Evolutionary conservation across 2,888 invertebrate species (phyloP).

Genomic region (Ecdyonurus torrentis): DNA sequence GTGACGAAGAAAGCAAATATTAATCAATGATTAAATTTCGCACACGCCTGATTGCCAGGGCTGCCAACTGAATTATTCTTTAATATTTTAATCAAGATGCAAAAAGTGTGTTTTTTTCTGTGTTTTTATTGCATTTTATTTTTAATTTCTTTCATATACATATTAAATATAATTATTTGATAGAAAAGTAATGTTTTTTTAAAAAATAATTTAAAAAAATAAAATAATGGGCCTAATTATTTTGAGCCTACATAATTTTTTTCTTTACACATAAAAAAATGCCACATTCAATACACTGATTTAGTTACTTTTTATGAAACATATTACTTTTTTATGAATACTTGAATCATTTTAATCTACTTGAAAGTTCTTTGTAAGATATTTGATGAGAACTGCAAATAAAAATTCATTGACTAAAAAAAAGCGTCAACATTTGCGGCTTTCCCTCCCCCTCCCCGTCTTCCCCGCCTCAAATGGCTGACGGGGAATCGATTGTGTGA

Average conservation of each 20-base stretch:
- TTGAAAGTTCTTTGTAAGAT: too few species aligned
- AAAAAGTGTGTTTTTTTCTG: too few species aligned
- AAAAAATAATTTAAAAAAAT: neutral
- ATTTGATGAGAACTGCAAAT: too few species aligned
- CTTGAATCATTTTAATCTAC: too few species aligned
- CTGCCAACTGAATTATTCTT: neutral
- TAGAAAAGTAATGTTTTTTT: neutral
- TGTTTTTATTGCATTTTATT: too few species aligned
- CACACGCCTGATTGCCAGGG: neutral
- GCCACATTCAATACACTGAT: too few species aligned
- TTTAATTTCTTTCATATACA: too few species aligned
- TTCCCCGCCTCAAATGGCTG: constrained; percentile 3
- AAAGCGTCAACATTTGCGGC: constrained; percentile 1
- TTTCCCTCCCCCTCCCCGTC: neutral
- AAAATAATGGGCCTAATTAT: neutral
- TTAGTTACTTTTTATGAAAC: too few species aligned
- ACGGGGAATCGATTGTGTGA: neutral
- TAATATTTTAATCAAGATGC: too few species aligned
- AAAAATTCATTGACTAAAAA: too few species aligned
- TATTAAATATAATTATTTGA: too few species aligned
- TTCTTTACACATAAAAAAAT: neutral
- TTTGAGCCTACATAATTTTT: neutral
- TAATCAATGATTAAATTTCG: neutral
- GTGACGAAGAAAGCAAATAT: neutral
- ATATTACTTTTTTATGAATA: too few species aligned